phyloP scores from a whole-genome alignment of 2,113 vertebrate species.

The Neotoma lepida region DNA sequence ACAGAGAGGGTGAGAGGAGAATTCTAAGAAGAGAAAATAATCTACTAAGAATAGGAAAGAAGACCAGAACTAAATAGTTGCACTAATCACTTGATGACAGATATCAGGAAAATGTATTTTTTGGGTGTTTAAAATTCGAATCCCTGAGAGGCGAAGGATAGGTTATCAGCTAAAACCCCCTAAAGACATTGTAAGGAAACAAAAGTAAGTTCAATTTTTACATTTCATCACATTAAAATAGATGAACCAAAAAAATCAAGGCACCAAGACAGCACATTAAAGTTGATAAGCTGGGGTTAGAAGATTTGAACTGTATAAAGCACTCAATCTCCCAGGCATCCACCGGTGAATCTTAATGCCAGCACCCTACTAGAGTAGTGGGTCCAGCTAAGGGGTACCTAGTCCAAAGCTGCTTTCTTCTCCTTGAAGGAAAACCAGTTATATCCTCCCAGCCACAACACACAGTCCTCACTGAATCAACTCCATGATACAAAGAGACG shows the following conservation, averaged over 20 bases:
- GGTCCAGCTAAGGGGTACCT: background rate
- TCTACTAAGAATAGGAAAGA: conserved; percentile 77
- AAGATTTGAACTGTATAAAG: conserved; percentile 38
- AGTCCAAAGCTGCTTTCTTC: background rate
- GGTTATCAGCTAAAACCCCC: conserved; percentile 59
- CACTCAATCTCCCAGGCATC: background rate
- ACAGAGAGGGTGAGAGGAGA: conserved; percentile 67
- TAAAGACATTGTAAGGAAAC: conserved; percentile 61
- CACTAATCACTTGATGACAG: conserved; percentile 79
- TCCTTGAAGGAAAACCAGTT: background rate
- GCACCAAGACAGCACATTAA: conserved; percentile 64
- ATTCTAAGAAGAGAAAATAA: conserved; percentile 80
- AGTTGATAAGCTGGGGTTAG: conserved; percentile 69
- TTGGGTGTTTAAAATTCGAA: conserved; percentile 73
- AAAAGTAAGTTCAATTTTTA: conserved; percentile 61
- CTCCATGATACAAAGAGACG: background rate
- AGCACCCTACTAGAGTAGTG: background rate
- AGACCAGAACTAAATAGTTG: conserved; percentile 78
- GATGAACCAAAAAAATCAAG: conserved; percentile 80
- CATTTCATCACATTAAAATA: conserved; percentile 79
- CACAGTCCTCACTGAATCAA: background rate
- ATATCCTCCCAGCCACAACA: background rate
- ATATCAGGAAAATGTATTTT: conserved; percentile 72
- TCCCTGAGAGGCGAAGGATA: conserved; percentile 58
- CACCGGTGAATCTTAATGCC: background rate